phyloP scores from a whole-genome alignment of 2,113 vertebrate species.

The Columbina picui region DNA sequence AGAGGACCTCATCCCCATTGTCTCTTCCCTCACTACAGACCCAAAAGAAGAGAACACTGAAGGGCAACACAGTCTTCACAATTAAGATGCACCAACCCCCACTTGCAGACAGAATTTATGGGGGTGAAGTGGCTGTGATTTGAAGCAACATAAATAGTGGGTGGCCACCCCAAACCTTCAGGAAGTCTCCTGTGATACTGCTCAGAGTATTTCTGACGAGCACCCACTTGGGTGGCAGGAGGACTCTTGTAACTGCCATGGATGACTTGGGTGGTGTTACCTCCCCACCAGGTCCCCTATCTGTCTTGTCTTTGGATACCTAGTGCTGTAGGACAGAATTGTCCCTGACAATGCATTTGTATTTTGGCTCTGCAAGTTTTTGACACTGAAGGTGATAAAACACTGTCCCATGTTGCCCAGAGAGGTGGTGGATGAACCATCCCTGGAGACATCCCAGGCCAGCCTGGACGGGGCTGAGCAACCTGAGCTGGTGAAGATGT shows the following conservation, averaged over 20 bases:
- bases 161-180: neutral
- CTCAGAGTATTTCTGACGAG: neutral
- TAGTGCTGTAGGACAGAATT: neutral
- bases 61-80: neutral
- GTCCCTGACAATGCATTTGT: neutral
- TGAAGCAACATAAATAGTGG: neutral
- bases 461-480: too few species aligned
- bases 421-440: too few species aligned
- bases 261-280: neutral
- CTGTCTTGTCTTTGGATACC: neutral
- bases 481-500: too few species aligned
- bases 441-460: too few species aligned
- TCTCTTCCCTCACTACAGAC: neutral
- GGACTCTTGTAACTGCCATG: neutral
- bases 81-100: rapidly evolving
- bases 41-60: neutral
- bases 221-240: neutral
- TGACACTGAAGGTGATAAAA: too few species aligned
- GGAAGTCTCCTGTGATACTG: neutral
- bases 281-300: rapidly evolving
- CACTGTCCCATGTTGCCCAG: too few species aligned
- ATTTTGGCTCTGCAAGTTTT: neutral
- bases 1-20: neutral
- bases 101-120: neutral
- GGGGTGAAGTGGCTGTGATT: neutral